Evolutionary conservation across 2,797 vertebrate genomes (phyloP).

Genomic region (Lepilemur ruficaudatus): DNA sequence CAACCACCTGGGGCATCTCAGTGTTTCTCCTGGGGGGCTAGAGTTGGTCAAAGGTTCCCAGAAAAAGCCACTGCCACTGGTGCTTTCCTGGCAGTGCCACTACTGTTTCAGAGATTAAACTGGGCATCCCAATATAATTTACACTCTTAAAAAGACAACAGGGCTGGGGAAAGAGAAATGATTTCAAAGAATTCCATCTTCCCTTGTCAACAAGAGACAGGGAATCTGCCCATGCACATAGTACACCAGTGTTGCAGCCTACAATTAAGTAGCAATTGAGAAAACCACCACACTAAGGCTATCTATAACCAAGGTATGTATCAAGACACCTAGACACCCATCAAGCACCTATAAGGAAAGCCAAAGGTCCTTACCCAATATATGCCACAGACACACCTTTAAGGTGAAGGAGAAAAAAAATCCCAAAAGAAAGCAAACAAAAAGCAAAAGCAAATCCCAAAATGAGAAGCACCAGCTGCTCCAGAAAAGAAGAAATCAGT

Average conservation of each 20-base stretch:
- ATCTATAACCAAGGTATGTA: not conserved
- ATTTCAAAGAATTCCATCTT: not conserved
- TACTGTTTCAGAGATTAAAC: not conserved
- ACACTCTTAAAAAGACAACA: not conserved
- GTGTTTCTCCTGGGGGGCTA: not conserved
- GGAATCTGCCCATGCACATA: not conserved
- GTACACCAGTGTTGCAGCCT: not conserved
- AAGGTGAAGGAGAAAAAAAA: not conserved
- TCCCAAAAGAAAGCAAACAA: too few species aligned
- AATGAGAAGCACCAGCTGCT: too few species aligned
- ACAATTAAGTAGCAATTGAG: not conserved
- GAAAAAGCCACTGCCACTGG: not conserved
- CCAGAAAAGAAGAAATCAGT: too few species aligned
- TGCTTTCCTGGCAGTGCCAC: not conserved
- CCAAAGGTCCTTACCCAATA: not conserved
- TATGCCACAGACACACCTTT: not conserved
- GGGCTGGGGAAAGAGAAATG: not conserved
- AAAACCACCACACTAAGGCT: not conserved
- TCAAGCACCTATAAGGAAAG: not conserved
- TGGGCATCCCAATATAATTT: not conserved
- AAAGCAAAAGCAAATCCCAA: too few species aligned
- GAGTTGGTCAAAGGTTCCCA: not conserved
- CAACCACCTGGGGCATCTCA: not conserved
- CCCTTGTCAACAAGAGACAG: not conserved
- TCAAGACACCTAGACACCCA: not conserved